Evolutionary conservation across 1,140 invertebrate species (phyloP), one percentile per base, ranked within the genome.

Genomic region (Pseudomyrmex sp.): DNA sequence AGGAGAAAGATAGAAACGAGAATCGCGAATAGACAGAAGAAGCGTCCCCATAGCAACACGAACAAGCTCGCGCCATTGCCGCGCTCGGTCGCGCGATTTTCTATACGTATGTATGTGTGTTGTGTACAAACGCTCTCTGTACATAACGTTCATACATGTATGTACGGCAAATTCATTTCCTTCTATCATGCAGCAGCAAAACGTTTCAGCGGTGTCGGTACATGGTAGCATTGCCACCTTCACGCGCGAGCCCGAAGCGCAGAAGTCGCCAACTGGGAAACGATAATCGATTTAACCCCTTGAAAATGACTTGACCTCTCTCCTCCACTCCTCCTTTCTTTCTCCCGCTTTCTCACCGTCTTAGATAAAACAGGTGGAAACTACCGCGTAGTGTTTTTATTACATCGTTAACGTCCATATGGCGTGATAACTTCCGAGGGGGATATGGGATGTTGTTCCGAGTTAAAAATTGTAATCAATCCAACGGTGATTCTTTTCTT

Each of bases 11-110:
- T 23, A 58, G 77, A 56, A 76, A 82, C 35, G 75, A 80, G 52
- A 86, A 63, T 15, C 65, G 63, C 73, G 75, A 75, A 59, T 65
- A 58, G 66, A 89, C 75, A 87, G 87, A 83, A 83, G 86, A 89
- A 75, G 66, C 66, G 79, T 90, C 89, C 85, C 90, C 89, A 90
- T 91, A 86, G 90, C 89, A 90, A 90, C 90, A 89, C 89, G 83
- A 89, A 80, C 85, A 63, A 89, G 13, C 56, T 74, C 69, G 74
- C 46, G 63, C 20, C 63, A 26, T 72, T 12, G 66, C 76, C 54
- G 59, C 66, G 66, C 59, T 72, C 44, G 44, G 54, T 70, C 66
- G 76, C 66, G 66, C 65, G 65, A 59, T 77, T 68, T 77, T 46
- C 62, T 68, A 68, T 13, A 48, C n/a, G 10, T 52, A 5, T 26